These are phyloP conservation scores for Drosophila nigromelanica DNA, from an alignment of 1,140 invertebrate species.

Conservation along the genomic window DNA sequence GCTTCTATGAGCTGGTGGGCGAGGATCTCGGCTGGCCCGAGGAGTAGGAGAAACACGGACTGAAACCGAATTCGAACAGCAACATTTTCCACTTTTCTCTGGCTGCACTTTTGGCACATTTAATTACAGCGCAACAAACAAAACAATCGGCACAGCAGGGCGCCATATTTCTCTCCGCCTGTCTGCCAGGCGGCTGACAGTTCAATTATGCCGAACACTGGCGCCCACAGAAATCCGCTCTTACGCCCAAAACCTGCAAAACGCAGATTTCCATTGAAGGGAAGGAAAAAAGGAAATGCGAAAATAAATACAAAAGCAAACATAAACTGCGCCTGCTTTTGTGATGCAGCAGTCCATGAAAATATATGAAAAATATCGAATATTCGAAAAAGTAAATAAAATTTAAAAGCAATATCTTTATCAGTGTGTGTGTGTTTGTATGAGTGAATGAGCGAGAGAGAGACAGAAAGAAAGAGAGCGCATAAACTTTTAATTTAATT, in stretches of 20 bases:
- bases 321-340: conserved; percentile 39
- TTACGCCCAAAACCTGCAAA: conserved; percentile 25
- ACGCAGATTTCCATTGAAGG: conserved; percentile 18
- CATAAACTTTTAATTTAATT: conserved; percentile 68
- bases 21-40: conserved; percentile 90
- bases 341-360: conserved; percentile 60
- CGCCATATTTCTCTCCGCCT: conserved; percentile 52
- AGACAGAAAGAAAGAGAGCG: conserved; percentile 9
- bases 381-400: conserved; percentile 27
- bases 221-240: conserved; percentile 44
- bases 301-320: conserved; percentile 34
- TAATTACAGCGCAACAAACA: conserved; percentile 34
- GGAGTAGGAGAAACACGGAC: conserved; percentile 72
- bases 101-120: conserved; percentile 11
- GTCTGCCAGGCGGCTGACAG: conserved; percentile 60
- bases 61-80: conserved; percentile 15
- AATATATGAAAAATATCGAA: conserved; percentile 35
- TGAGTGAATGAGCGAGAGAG: background rate
- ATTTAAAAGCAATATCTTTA: conserved; percentile 75
- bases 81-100: background rate
- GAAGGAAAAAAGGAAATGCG: background rate
- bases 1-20: conserved; percentile 97
- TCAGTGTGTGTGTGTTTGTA: conserved; percentile 17
- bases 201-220: conserved; percentile 74
- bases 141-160: conserved; percentile 7